A percentile compares a stretch with the other conserved stretches of the same genome.
phyloP scores from a whole-genome alignment of 1,140 invertebrate genomes.

The Aporrectodea caliginosa region DNA sequence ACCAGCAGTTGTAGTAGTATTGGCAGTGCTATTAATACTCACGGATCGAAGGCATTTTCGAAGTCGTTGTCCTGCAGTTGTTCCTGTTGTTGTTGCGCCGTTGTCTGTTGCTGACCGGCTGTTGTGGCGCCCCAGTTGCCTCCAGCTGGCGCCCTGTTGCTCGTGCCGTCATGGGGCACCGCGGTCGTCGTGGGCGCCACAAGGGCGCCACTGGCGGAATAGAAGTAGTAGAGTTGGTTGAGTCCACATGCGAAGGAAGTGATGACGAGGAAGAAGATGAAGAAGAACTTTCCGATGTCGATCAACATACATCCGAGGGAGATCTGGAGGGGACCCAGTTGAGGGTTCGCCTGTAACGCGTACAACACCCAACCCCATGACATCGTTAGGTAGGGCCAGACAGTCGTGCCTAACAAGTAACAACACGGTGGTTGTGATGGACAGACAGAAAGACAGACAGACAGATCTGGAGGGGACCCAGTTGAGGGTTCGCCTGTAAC shows the following conservation, averaged over 20 bases:
- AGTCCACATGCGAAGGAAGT: conserved; percentile 59
- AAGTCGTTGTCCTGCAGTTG: conserved; percentile 1
- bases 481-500: conserved; percentile 57
- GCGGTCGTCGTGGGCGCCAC: background rate
- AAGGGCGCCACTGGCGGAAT: conserved; percentile 19
- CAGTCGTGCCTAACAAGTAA: no score
- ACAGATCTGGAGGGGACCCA: conserved; percentile 59
- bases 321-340: conserved; percentile 59
- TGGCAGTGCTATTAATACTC: no score
- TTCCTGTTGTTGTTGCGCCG: background rate
- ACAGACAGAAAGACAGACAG: no score
- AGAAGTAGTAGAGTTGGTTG: conserved; percentile 59
- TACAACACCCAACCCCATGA: no score
- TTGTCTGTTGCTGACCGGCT: background rate
- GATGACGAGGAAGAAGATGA: conserved; percentile 60
- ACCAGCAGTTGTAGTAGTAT: no score
- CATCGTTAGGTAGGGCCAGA: no score
- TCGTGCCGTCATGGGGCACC: background rate
- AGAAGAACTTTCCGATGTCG: conserved; percentile 60
- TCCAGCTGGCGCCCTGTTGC: background rate
- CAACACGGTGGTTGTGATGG: no score
- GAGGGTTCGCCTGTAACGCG: conserved; percentile 57
- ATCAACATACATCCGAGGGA: conserved; percentile 61
- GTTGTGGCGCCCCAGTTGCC: no score
- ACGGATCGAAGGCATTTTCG: conserved; percentile 31